A percentile compares a stretch with the other conserved stretches of the same genome.
Conservation (phyloP, 2,888 invertebrate species). For the Minunthozetes semirufus region DNA sequence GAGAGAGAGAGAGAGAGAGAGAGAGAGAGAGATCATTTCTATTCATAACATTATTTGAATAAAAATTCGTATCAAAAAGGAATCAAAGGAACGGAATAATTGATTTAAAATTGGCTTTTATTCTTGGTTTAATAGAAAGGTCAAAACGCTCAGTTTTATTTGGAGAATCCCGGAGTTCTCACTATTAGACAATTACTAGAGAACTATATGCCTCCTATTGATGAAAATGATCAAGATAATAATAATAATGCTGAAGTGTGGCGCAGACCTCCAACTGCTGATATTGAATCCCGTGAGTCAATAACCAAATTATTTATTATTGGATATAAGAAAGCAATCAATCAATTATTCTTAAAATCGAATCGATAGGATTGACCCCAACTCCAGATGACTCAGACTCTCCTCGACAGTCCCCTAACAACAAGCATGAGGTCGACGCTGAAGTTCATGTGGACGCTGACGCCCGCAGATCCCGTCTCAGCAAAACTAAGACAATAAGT, state of each 20-base stretch:
- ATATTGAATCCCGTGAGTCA: slow-evolving; percentile 41
- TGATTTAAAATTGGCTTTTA: background rate
- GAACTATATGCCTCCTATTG: slow-evolving; percentile 39
- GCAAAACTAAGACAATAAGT: slow-evolving; percentile 7
- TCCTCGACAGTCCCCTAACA: background rate
- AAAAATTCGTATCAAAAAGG: no score
- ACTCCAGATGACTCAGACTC: background rate
- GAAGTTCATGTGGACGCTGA: slow-evolving; percentile 35
- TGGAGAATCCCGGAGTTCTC: slow-evolving; percentile 41
- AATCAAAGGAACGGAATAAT: background rate
- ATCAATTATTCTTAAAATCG: background rate
- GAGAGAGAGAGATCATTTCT: no score
- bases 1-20: no score
- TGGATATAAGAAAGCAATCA: background rate
- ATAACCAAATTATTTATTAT: background rate
- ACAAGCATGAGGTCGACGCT: slow-evolving; percentile 27
- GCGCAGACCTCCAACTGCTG: slow-evolving; percentile 43
- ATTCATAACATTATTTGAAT: no score
- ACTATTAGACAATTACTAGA: slow-evolving; percentile 42
- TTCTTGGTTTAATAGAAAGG: background rate
- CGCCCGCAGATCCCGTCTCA: background rate
- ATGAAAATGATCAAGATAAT: background rate
- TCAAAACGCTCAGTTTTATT: slow-evolving; percentile 64
- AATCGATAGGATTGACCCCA: slow-evolving; percentile 9
- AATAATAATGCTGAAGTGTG: slow-evolving; percentile 40